phyloP scores from a whole-genome alignment of 2,888 invertebrate species.

The Lottia scabra region DNA sequence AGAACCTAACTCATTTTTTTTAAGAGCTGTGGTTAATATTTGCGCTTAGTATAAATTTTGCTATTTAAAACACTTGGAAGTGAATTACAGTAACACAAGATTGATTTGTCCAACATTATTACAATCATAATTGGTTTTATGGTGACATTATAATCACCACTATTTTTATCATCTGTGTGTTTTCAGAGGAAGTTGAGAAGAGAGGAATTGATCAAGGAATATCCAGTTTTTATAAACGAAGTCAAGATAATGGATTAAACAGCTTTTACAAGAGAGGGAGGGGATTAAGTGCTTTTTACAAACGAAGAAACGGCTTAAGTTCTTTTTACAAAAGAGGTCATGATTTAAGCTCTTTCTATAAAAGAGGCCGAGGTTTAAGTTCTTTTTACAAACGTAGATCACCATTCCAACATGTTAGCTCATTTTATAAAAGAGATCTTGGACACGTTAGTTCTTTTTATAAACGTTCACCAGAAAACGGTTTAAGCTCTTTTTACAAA shows the following conservation, averaged over 20 bases:
- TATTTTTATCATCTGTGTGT: no score
- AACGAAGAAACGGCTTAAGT: background rate
- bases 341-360: conserved; percentile 13
- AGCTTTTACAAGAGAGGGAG: conserved; percentile 19
- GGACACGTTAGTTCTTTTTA: conserved; percentile 14
- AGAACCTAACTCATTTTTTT: no score
- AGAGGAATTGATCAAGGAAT: background rate
- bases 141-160: no score
- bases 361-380: conserved; percentile 7
- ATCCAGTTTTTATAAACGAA: conserved; percentile 17
- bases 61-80: no score
- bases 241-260: background rate
- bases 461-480: conserved; percentile 9
- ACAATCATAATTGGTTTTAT: no score
- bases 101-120: no score
- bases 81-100: no score
- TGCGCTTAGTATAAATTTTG: no score
- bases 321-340: conserved; percentile 7
- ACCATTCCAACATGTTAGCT: conserved; percentile 3
- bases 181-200: no score
- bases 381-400: background rate
- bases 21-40: no score
- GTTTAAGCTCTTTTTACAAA: conserved; percentile 14
- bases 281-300: background rate
- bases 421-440: conserved; percentile 18